Conservation (phyloP, 2,113 vertebrate genomes). For the Hemibagrus wyckioides region DNA sequence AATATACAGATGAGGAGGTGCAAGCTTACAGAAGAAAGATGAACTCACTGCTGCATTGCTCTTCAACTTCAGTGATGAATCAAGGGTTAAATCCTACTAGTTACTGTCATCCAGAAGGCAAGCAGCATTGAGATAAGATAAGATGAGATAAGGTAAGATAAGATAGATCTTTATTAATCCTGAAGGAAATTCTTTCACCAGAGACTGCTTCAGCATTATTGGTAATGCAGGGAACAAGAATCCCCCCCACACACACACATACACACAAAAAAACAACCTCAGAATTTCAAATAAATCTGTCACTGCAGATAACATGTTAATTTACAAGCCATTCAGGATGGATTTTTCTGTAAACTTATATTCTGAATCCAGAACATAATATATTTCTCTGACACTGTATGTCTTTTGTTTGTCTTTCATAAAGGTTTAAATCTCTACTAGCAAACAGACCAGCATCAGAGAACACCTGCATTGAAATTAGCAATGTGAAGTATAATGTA, state of each 20-base stretch:
- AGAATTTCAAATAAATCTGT: not conserved
- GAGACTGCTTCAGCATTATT: no score
- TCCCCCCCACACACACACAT: not conserved
- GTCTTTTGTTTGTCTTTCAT: not conserved
- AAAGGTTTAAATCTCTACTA: conserved; percentile 91
- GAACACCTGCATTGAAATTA: conserved; percentile 96
- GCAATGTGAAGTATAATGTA: conserved; percentile 96
- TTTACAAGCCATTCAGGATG: not conserved
- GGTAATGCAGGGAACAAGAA: not conserved
- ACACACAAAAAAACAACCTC: not conserved
- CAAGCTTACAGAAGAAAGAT: not conserved
- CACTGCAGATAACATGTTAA: not conserved
- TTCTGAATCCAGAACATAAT: not conserved
- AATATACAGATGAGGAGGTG: not conserved
- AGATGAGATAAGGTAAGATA: no score
- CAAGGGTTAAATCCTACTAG: not conserved
- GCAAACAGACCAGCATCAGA: conserved; percentile 90
- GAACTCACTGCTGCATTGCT: not conserved
- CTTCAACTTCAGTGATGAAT: not conserved
- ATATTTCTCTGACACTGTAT: conserved; percentile 13
- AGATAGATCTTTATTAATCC: no score
- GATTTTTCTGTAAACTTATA: not conserved
- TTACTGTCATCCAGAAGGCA: not conserved
- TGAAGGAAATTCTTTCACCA: no score
- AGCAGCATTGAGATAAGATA: not conserved